phyloP scores from a whole-genome alignment of 2,797 vertebrate species.

The Denticeps clupeoides region DNA sequence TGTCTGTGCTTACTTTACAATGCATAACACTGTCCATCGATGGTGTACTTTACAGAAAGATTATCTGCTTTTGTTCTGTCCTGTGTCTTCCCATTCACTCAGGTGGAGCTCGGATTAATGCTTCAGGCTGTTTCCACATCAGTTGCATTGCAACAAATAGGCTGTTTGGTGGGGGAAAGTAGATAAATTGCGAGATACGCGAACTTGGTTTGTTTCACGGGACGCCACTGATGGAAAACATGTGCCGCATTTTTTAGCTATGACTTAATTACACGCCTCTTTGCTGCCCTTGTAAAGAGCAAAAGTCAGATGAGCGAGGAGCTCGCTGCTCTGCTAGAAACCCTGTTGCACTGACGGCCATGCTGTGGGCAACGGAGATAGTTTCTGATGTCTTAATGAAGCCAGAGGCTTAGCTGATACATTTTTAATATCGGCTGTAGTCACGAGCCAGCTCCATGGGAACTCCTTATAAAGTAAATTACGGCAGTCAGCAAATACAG shows the following conservation, averaged over 20 bases:
- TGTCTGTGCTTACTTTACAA: no score
- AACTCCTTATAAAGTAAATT: constrained; percentile 52
- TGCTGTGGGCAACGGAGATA: constrained; percentile 9
- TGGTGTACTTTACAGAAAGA: neutral
- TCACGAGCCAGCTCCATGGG: constrained; percentile 43
- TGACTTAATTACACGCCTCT: constrained; percentile 60
- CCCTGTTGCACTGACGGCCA: no score
- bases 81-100: no score
- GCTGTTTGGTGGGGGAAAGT: constrained; percentile 42
- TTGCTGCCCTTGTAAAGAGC: constrained; percentile 26
- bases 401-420: constrained; percentile 25
- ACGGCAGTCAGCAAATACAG: constrained; percentile 50
- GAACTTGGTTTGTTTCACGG: constrained; percentile 49
- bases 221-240: constrained; percentile 54
- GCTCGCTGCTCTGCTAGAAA: no score
- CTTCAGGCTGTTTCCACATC: constrained; percentile 52
- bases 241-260: constrained; percentile 62
- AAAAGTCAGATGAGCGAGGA: neutral
- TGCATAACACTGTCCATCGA: no score
- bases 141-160: constrained; percentile 42
- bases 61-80: no score
- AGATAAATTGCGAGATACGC: constrained; percentile 48
- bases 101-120: no score
- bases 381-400: constrained; percentile 9
- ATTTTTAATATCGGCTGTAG: constrained; percentile 27